Percentiles rank a stretch among this genome's conserved stretches.
Evolutionary conservation across 2,888 invertebrate species (phyloP).

Genomic region (Ptilodon capucinus): DNA sequence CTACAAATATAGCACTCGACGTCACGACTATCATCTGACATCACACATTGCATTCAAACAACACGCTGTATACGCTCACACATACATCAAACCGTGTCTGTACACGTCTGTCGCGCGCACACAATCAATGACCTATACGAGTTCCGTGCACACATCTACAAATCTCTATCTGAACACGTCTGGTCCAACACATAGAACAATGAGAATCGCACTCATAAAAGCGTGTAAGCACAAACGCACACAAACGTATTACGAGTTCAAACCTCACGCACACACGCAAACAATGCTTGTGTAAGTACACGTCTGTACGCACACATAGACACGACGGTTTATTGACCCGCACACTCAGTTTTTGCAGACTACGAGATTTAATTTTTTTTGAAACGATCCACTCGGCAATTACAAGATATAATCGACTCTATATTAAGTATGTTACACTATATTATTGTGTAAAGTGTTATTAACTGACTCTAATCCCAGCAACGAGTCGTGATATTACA

Average conservation of each 20-base stretch:
- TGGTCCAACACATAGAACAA: slow-evolving; percentile 16
- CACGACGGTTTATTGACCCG: slow-evolving; percentile 48
- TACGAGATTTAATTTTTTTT: slow-evolving; percentile 30
- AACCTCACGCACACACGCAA: slow-evolving; percentile 10
- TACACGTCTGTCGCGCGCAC: slow-evolving; percentile 33
- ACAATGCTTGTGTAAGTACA: slow-evolving; percentile 6
- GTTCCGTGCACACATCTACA: slow-evolving; percentile 19
- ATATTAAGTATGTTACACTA: background rate
- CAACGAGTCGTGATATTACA: background rate
- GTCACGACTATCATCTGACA: no score
- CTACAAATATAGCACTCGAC: no score
- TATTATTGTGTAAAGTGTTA: background rate
- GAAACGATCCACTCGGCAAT: slow-evolving; percentile 7
- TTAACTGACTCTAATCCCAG: background rate
- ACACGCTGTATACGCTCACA: slow-evolving; percentile 20
- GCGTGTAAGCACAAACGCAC: slow-evolving; percentile 4
- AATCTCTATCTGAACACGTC: slow-evolving; percentile 28
- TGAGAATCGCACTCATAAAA: slow-evolving; percentile 17
- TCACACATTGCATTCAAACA: background rate
- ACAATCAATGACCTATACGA: slow-evolving; percentile 10
- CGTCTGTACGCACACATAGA: slow-evolving; percentile 26
- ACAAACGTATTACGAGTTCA: slow-evolving; percentile 8
- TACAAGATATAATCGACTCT: background rate
- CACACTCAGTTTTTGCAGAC: slow-evolving; percentile 48
- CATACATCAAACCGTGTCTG: slow-evolving; percentile 5